phyloP scores from a whole-genome alignment of 2,113 vertebrate genomes.

The Crotalus tigris region DNA sequence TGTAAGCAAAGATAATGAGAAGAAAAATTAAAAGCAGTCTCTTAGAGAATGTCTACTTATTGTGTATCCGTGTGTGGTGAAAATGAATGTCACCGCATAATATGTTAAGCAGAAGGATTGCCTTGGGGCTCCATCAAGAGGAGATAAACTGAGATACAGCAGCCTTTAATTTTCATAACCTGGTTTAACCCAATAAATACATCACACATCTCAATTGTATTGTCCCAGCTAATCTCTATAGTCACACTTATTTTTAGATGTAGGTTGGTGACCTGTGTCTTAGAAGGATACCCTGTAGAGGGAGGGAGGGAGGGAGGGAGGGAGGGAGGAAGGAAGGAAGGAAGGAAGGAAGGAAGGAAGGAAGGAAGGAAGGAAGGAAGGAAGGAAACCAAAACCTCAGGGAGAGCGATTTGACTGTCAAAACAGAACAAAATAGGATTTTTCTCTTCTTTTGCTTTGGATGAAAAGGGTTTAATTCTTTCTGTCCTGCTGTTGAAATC shows the following conservation, averaged over 20 bases:
- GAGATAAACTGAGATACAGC: constrained; percentile 36
- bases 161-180: not conserved
- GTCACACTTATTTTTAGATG: not conserved
- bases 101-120: constrained; percentile 34
- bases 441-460: not conserved
- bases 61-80: not conserved
- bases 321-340: not conserved
- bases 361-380: too few relatives aligned
- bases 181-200: not conserved
- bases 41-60: constrained; percentile 34
- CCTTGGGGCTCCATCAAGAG: constrained; percentile 62
- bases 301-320: not conserved
- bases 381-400: not conserved
- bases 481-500: not conserved
- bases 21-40: constrained; percentile 47
- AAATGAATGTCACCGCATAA: not conserved
- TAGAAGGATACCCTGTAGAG: too few relatives aligned
- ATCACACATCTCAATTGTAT: not conserved
- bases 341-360: too few relatives aligned
- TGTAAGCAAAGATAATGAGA: constrained; percentile 63
- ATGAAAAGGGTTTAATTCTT: not conserved
- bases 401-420: not conserved
- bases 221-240: not conserved
- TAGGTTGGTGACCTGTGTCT: not conserved
- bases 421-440: not conserved